phyloP scores from a whole-genome alignment of 2,888 invertebrate species.

The Timema podura region DNA sequence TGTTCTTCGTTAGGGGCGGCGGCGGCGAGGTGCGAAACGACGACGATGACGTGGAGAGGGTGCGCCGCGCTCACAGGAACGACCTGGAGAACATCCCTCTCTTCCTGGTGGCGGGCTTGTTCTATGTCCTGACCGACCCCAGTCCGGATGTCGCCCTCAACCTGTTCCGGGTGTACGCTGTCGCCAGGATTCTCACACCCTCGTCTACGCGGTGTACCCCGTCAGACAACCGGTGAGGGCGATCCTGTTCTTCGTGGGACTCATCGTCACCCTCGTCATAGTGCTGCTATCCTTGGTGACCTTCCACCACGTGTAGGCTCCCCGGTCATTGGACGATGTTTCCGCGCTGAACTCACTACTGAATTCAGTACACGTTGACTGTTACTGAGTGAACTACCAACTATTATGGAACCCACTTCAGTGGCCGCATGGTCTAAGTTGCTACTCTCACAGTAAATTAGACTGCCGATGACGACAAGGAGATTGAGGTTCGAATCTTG shows the following conservation, averaged over 20 bases:
- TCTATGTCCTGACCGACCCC: slow-evolving; percentile 60
- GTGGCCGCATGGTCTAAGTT: too few species aligned
- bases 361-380: too few species aligned
- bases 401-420: too few species aligned
- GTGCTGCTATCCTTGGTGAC: slow-evolving; percentile 37
- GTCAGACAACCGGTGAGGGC: slow-evolving; percentile 57
- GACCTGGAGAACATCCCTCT: slow-evolving; percentile 68
- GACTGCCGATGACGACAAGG: too few species aligned
- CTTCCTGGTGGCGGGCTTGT: slow-evolving; percentile 57
- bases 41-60: slow-evolving; percentile 52
- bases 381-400: too few species aligned
- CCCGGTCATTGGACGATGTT: too few species aligned
- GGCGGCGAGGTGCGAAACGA: slow-evolving; percentile 44
- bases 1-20: slow-evolving; percentile 32
- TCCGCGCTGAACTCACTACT: too few species aligned
- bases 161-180: slow-evolving; percentile 56
- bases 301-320: slow-evolving; percentile 13
- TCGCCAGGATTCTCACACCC: slow-evolving; percentile 57
- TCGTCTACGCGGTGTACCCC: slow-evolving; percentile 59
- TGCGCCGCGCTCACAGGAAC: slow-evolving; percentile 63
- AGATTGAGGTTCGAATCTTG: too few species aligned
- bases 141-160: slow-evolving; percentile 48
- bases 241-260: slow-evolving; percentile 46
- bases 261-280: slow-evolving; percentile 50
- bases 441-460: too few species aligned